phyloP scores from a whole-genome alignment of 1,140 invertebrate species.

The Nymphalis io region DNA sequence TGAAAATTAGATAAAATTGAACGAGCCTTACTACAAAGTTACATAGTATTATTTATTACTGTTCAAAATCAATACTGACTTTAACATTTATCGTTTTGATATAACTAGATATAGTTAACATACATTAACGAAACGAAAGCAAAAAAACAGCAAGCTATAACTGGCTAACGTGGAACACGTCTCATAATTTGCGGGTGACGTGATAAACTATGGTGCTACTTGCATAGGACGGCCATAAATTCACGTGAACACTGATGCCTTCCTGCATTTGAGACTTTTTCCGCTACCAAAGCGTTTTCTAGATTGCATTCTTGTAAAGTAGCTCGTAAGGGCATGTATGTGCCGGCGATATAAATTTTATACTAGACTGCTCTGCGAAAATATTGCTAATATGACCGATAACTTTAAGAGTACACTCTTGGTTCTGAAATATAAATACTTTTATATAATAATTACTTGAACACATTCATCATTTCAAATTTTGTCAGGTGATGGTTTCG shows the following conservation, averaged over 20 bases:
- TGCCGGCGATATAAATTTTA: conserved; percentile 5
- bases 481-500: too few relatives aligned
- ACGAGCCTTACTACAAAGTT: too few relatives aligned
- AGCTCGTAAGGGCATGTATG: conserved; percentile 28
- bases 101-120: too few relatives aligned
- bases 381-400: conserved; percentile 3
- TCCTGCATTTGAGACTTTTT: conserved; percentile 45
- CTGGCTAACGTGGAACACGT: conserved; percentile 2
- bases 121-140: neutral
- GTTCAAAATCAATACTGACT: too few relatives aligned
- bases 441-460: too few relatives aligned
- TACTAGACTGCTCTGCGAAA: conserved; percentile 7
- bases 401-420: neutral
- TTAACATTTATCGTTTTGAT: too few relatives aligned
- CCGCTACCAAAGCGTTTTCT: conserved; percentile 41
- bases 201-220: conserved; percentile 49
- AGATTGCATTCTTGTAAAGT: conserved; percentile 38
- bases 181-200: conserved; percentile 49
- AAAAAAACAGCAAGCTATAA: conserved; percentile 17
- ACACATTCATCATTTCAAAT: too few relatives aligned
- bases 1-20: too few relatives aligned
- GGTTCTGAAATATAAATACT: too few relatives aligned
- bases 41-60: too few relatives aligned
- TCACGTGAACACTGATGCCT: conserved; percentile 49
- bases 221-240: conserved; percentile 46